These are phyloP conservation scores for Cervus canadensis DNA, from an alignment of 2,113 vertebrate genomes.

Conservation along the genomic window DNA sequence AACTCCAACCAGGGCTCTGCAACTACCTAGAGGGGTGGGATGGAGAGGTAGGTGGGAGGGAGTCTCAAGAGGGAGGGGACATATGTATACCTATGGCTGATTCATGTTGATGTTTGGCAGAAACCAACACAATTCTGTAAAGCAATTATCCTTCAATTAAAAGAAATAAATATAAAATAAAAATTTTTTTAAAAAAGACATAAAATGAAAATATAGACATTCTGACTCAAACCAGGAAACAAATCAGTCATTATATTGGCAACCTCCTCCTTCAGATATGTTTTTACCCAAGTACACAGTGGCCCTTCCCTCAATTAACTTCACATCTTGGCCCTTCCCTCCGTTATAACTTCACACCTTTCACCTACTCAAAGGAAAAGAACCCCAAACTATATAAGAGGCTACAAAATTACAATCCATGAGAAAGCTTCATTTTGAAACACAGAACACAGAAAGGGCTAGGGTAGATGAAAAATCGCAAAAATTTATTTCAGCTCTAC, in stretches of 20 bases:
- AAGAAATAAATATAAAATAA: not conserved
- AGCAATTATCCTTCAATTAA: not conserved
- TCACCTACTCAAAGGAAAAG: not conserved
- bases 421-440: conserved; percentile 12
- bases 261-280: not conserved
- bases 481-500: conserved; percentile 10
- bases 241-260: not conserved
- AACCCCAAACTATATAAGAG: not conserved
- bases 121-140: not conserved
- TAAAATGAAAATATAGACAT: conserved; percentile 11
- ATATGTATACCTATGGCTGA: not conserved
- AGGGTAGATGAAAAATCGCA: not conserved
- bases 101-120: not conserved
- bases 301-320: not conserved
- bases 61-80: not conserved
- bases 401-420: not conserved
- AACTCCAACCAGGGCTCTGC: not conserved
- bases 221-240: conserved; percentile 6
- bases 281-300: not conserved
- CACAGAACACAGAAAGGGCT: not conserved
- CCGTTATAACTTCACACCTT: not conserved
- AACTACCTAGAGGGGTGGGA: not conserved
- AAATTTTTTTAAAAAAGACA: not conserved
- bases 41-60: not conserved
- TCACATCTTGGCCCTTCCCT: not conserved